Evolutionary conservation across 2,113 vertebrate genomes (phyloP).

Genomic region (Triplophysa rosa): DNA sequence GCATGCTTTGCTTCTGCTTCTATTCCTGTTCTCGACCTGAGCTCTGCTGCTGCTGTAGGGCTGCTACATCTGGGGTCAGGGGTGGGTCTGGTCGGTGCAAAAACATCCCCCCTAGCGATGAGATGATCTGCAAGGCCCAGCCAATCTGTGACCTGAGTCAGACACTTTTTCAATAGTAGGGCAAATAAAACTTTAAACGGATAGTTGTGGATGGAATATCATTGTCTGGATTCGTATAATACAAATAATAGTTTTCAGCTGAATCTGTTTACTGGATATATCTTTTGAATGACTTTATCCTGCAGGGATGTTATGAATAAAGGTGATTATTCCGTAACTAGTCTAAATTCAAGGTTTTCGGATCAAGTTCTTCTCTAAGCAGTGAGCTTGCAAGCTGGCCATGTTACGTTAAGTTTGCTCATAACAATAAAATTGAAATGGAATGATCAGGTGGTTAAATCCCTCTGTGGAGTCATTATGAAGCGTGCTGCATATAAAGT

Average conservation of each 20-base stretch:
- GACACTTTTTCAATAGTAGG: not conserved
- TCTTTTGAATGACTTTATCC: not conserved
- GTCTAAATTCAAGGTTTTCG: not conserved
- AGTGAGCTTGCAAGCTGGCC: not conserved
- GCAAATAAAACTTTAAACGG: not conserved
- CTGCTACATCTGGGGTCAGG: conserved; percentile 37
- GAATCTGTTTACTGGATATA: not conserved
- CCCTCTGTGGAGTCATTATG: conserved; percentile 7
- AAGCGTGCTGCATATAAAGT: conserved; percentile 40
- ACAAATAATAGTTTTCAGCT: no score
- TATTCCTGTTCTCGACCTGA: conserved; percentile 62
- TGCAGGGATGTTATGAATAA: not conserved
- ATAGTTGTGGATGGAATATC: not conserved
- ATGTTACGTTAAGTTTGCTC: not conserved
- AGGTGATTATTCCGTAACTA: not conserved
- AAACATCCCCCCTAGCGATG: not conserved
- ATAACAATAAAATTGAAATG: conserved; percentile 26
- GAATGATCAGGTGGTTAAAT: conserved; percentile 16
- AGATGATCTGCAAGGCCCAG: not conserved
- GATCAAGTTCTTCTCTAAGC: not conserved
- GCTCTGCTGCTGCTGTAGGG: conserved; percentile 41
- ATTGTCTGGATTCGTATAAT: not conserved
- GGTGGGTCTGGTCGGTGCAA: not conserved
- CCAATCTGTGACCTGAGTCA: not conserved
- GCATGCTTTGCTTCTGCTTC: conserved; percentile 99